Conservation (phyloP, 2,113 vertebrate species). For the Pedetes capensis region DNA sequence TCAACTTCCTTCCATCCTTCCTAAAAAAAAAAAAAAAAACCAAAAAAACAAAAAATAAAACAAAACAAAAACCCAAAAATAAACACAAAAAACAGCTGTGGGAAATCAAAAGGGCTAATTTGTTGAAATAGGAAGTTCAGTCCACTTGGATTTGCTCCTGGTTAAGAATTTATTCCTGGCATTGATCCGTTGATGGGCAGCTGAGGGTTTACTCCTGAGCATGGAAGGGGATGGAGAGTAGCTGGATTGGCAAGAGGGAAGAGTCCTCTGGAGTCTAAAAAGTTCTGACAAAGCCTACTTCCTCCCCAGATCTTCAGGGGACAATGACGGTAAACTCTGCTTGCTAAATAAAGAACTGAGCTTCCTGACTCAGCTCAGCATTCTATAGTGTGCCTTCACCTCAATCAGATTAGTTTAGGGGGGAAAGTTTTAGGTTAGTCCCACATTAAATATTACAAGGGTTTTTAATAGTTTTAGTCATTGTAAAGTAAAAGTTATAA, state of each 20-base stretch:
- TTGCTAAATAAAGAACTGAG: not conserved
- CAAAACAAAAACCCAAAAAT: too few species aligned
- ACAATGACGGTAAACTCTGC: not conserved
- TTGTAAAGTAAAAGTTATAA: not conserved
- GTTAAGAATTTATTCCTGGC: not conserved
- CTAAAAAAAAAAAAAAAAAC: slow-evolving; percentile 23
- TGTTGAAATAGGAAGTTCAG: not conserved
- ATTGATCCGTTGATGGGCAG: not conserved
- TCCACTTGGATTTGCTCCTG: not conserved
- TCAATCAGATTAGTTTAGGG: not conserved
- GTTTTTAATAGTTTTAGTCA: not conserved
- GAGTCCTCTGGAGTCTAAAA: not conserved
- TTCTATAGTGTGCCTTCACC: not conserved
- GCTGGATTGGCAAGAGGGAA: not conserved
- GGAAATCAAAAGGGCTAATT: not conserved
- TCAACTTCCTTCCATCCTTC: not conserved
- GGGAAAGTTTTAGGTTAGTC: not conserved
- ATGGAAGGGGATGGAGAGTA: not conserved
- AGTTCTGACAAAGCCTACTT: not conserved
- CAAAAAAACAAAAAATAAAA: slow-evolving; percentile 2
- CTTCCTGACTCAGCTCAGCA: not conserved
- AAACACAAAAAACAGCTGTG: not conserved
- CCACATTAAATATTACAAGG: not conserved
- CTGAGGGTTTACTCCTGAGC: not conserved
- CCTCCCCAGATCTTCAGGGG: not conserved